Evolutionary conservation across 2,113 vertebrate genomes (phyloP), one percentile per base, ranked within the genome.

Genomic region (Piaya cayana): DNA sequence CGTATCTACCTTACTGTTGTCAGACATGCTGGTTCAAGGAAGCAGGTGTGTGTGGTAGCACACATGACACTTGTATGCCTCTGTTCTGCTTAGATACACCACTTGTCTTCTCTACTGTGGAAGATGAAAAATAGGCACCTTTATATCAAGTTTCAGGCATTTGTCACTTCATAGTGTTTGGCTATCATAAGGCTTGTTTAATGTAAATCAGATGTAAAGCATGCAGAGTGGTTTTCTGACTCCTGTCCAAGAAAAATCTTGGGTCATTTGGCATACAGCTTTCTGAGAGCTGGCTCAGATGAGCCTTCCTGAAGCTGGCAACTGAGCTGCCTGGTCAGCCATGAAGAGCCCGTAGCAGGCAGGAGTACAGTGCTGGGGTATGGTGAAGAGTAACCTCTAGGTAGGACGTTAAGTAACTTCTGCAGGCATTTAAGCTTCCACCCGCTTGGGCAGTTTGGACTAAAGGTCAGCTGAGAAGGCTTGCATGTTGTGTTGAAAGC

Each of bases 171-270:
- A 0, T 23, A 17, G 45, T 45, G 68, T 64, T 90, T 37, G 65
- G 37, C 42, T 68, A 2, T 71, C 8, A 0, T 37, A 37, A 52
- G 49, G 62, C 58, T 94, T 1, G 0, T 69, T 82, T 43, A 69
- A 43, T 30, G 27, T 60, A 45, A 47, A 49, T 93, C 63, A 52
- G 36, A 64, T 76, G 93, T 82, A 42, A 79, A 85, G 79, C 27
- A 39, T 58, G 23, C 60, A 15, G 60, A 84, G 45, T 34, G 55
- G 12, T 65, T 80, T 88, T 76, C 76, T 95, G 82, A 77, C 27
- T 83, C 21, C 39, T 42, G 47, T 72, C 86, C 89, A 92, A 86
- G 55, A 11, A 86, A 80, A 69, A 32, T 23, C 71, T 83, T 52
- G 55, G 50, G 71, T 95, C 76, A 69, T 50, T 71, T 93, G 88